Percentiles rank a stretch among this genome's conserved stretches.
These are phyloP conservation scores for Sinella curviseta DNA, from an alignment of 1,140 invertebrate species.

Conservation along the genomic window DNA sequence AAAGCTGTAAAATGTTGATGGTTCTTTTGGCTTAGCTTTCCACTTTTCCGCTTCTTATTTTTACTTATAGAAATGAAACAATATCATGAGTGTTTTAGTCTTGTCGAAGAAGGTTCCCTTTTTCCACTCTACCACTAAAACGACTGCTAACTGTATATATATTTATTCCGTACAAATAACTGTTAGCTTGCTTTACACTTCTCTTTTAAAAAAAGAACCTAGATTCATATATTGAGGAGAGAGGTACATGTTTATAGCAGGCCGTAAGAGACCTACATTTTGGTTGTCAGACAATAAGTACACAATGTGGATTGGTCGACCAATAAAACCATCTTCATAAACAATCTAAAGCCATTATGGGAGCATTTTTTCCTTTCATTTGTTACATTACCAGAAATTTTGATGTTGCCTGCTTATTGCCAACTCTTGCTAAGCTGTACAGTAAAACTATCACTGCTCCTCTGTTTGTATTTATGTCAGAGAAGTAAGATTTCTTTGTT, in stretches of 20 bases:
- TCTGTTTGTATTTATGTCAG: conserved; percentile 1
- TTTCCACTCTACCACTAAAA: no score
- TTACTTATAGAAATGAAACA: conserved; percentile 4
- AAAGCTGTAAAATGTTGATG: conserved; percentile 22
- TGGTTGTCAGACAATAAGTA: conserved; percentile 8
- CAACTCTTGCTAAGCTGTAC: no score
- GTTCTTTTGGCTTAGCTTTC: conserved; percentile 1
- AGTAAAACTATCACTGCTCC: no score
- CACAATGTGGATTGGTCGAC: conserved; percentile 41
- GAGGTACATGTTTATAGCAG: neutral
- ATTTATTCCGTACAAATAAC: no score
- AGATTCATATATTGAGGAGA: neutral
- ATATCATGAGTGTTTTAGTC: conserved; percentile 6
- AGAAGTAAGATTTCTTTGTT: no score
- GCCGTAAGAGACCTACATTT: conserved; percentile 16
- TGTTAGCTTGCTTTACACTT: no score
- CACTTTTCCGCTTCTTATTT: no score
- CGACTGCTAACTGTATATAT: no score
- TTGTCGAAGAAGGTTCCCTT: no score
- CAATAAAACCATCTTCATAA: conserved; percentile 49
- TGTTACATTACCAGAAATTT: neutral
- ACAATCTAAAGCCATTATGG: conserved; percentile 43
- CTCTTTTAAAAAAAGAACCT: neutral
- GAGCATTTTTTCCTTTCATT: neutral
- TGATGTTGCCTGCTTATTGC: neutral